Conservation (phyloP, 2,797 vertebrate species). For the Phrynocephalus guinanensis region DNA sequence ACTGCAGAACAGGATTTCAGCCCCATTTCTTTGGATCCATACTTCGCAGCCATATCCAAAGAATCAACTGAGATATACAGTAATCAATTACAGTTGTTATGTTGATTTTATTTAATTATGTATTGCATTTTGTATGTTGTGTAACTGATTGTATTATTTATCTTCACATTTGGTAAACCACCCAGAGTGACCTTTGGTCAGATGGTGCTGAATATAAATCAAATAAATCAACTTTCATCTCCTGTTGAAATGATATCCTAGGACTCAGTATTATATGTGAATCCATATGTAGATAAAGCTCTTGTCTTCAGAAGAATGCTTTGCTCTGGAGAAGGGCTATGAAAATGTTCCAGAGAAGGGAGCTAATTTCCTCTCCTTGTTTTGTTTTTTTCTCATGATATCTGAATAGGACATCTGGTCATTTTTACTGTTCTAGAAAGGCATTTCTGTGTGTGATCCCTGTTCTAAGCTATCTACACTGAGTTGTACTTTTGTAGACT, state of each 20-base stretch:
- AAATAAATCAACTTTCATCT: too few species aligned
- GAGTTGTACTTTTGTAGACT: neutral
- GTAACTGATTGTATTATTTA: too few species aligned
- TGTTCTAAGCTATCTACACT: neutral
- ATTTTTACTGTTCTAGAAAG: neutral
- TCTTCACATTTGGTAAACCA: too few species aligned
- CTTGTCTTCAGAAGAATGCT: neutral
- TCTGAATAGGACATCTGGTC: neutral
- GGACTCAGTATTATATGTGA: neutral
- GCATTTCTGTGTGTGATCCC: neutral
- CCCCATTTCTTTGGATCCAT: conserved; percentile 6
- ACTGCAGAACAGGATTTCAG: neutral
- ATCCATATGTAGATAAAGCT: neutral
- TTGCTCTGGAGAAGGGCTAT: neutral
- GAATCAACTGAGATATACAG: neutral
- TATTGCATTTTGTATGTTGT: too few species aligned
- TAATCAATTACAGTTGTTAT: too few species aligned
- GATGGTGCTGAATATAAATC: too few species aligned
- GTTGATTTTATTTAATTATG: too few species aligned
- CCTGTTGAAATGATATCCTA: neutral
- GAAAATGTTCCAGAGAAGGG: neutral
- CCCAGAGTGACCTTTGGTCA: too few species aligned
- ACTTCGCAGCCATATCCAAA: conserved; percentile 1
- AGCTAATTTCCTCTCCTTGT: neutral
- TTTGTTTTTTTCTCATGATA: neutral